Evolutionary conservation across 2,797 vertebrate genomes (phyloP).

Genomic region (Siniperca scherzeri): DNA sequence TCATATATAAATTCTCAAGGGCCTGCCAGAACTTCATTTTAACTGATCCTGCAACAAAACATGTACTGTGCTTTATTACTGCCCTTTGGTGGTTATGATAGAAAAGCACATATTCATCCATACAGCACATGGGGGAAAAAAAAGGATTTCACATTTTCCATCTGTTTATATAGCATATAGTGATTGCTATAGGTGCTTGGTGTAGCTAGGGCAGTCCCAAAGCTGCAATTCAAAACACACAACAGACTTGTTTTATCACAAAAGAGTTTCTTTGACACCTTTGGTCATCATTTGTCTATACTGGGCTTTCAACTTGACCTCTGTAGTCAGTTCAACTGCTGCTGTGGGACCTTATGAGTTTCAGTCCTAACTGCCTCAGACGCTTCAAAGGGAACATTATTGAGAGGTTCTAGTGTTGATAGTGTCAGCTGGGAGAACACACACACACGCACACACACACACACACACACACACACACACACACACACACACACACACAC

Average conservation of each 20-base stretch:
- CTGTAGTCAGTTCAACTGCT: conserved; percentile 28
- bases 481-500: background rate
- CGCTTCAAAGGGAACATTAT: conserved; percentile 49
- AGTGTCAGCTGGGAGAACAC: background rate
- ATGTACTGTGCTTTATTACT: conserved; percentile 44
- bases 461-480: background rate
- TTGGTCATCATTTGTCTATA: conserved; percentile 38
- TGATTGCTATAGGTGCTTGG: background rate
- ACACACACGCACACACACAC: conserved; percentile 9
- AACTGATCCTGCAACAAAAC: background rate
- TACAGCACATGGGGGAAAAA: background rate
- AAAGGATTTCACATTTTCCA: background rate
- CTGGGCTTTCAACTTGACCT: conserved; percentile 63
- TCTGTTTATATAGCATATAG: background rate
- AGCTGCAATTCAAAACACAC: background rate
- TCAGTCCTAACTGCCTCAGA: conserved; percentile 25
- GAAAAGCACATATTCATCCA: background rate
- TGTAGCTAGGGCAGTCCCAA: background rate
- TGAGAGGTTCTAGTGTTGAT: background rate
- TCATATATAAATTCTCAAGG: background rate
- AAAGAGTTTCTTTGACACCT: conserved; percentile 20
- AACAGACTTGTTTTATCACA: conserved; percentile 7
- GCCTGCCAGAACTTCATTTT: background rate
- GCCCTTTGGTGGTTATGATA: conserved; percentile 62
- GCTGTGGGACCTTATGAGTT: conserved; percentile 43